Base-by-base conservation (phyloP, 2,888 invertebrate genomes). In the Leptinotarsa tumamoca region DNA sequence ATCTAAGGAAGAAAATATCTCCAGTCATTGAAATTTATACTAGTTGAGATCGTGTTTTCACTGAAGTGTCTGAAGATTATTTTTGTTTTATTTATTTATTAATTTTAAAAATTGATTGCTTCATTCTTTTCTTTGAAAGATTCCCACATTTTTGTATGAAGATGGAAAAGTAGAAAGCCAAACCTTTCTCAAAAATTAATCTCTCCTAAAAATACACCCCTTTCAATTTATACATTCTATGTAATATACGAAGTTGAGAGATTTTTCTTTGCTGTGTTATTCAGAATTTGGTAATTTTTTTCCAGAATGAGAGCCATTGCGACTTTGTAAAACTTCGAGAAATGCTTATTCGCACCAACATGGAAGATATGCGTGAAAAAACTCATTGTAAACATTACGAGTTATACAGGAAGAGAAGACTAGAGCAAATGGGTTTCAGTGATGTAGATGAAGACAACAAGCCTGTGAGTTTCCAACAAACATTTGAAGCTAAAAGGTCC, bases 281-380 rank as follows among this genome's bases (percentile, higher is more conserved):
- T 43, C 23, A 18, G 14, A 18, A 21, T 18, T 21, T 71, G n/a
- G 43, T 71, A 43, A 17, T 52, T n/a, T 52, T 51, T 52, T 21
- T 58, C 78, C 99, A 99, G 90, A 99, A 99, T 90, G 99, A 99
- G 90, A 93, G 95, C 15, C 99, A 99, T 90, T 99, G 99, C 89
- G 99, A 99, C 91, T 99, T 99, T 90, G 98, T 99, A 75, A 98
- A 99, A 90, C 91, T 99, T 77, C 94, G 99, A 72, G 99, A 99
- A 90, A 99, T 99, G 96, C 89, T 99, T 84, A 96, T 99, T 85
- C 93, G 99, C 82, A 98, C 98, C 23, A 99, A 99, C 89, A 99
- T 99, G 98, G 99, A 99, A 90, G 98, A 99, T 89, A 95, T 99
- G 94, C 92, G 98, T 77, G 99, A 99, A 89, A 96, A 97, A 89